phyloP scores from a whole-genome alignment of 2,113 vertebrate genomes.

The Oenanthe melanoleuca region DNA sequence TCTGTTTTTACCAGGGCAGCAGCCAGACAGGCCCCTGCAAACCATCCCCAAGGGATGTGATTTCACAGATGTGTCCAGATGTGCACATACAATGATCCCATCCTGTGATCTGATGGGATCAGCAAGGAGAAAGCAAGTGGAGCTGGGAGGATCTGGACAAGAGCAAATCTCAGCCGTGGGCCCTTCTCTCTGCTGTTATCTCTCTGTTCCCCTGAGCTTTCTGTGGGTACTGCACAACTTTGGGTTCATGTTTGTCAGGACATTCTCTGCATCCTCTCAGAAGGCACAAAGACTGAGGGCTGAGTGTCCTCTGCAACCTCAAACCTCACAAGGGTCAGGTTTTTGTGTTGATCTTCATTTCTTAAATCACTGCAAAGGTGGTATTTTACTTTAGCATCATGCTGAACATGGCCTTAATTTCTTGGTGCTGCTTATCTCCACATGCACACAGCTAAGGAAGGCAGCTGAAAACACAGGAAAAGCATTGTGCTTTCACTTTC shows the following conservation, averaged over 20 bases:
- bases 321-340: not conserved
- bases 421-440: not conserved
- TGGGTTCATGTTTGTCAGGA: not conserved
- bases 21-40: not conserved
- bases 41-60: not conserved
- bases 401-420: not conserved
- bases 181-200: not conserved
- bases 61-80: not conserved
- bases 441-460: not conserved
- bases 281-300: not conserved
- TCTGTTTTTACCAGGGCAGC: not conserved
- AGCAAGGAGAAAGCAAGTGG: not conserved
- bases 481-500: not conserved
- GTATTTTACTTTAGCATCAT: not conserved
- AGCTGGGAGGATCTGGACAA: not conserved
- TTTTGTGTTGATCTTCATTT: not conserved
- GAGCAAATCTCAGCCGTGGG: not conserved
- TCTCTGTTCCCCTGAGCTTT: not conserved
- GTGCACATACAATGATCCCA: not conserved
- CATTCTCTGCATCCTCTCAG: not conserved
- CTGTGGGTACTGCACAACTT: not conserved
- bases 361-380: not conserved
- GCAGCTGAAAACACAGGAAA: not conserved
- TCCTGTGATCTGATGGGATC: not conserved
- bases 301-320: not conserved